These are phyloP conservation scores for Drosophila sp. DNA, from an alignment of 1,140 invertebrate species.

Conservation along the genomic window DNA sequence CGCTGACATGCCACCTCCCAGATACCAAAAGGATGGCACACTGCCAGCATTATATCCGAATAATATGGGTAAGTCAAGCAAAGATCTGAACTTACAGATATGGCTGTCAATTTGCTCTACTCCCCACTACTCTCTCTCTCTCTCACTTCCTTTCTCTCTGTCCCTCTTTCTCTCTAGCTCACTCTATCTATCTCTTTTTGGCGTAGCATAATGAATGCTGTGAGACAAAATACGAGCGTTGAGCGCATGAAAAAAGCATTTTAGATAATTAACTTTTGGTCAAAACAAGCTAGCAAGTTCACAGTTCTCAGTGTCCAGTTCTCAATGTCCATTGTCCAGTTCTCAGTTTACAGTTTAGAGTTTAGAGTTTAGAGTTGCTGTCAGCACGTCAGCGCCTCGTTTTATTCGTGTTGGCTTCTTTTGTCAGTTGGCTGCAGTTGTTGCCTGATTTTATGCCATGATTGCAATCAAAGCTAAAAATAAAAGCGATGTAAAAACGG, in stretches of 20 bases:
- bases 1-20: slow-evolving; percentile 82
- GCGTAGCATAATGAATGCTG: slow-evolving; percentile 28
- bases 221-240: background rate
- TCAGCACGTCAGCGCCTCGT: slow-evolving; percentile 57
- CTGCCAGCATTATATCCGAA: slow-evolving; percentile 85
- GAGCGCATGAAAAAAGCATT: slow-evolving; percentile 63
- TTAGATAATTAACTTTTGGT: slow-evolving; percentile 80
- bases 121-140: background rate
- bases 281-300: slow-evolving; percentile 64
- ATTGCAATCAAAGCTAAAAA: slow-evolving; percentile 78
- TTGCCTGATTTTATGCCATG: slow-evolving; percentile 76
- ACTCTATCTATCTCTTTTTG: background rate
- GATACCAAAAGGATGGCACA: slow-evolving; percentile 85
- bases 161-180: too few species aligned
- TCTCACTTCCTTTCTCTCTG: background rate
- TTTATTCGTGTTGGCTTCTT: slow-evolving; percentile 1
- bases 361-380: slow-evolving; percentile 39
- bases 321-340: slow-evolving; percentile 28
- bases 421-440: slow-evolving; percentile 34
- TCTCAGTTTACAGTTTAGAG: background rate
- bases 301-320: slow-evolving; percentile 27
- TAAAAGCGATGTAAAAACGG: slow-evolving; percentile 60
- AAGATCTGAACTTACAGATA: slow-evolving; percentile 30
- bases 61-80: slow-evolving; percentile 82
- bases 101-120: background rate